phyloP scores from a whole-genome alignment of 2,797 vertebrate species.

The Nothura maculosa region DNA sequence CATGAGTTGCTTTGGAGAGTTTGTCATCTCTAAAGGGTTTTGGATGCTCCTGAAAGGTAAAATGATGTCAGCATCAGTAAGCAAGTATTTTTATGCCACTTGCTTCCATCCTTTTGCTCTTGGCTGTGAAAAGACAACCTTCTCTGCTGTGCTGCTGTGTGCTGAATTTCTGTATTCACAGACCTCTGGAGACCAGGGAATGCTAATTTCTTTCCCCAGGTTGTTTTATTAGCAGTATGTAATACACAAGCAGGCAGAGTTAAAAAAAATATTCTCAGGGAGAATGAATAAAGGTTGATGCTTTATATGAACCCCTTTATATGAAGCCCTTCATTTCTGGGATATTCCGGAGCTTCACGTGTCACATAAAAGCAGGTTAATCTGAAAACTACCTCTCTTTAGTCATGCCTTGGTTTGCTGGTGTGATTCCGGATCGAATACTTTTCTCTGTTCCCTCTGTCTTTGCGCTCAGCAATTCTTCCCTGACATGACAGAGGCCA shows the following conservation, averaged over 20 bases:
- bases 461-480: background rate
- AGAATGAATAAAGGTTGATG: background rate
- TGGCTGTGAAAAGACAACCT: background rate
- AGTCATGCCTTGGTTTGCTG: background rate
- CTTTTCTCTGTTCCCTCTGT: background rate
- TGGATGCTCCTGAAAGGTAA: background rate
- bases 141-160: background rate
- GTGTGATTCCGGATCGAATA: background rate
- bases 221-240: slow-evolving; percentile 5
- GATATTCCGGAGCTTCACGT: background rate
- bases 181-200: slow-evolving; percentile 15
- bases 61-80: background rate
- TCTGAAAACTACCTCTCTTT: background rate
- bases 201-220: slow-evolving; percentile 5
- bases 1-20: background rate
- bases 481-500: background rate
- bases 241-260: background rate
- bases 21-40: background rate
- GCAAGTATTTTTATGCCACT: background rate
- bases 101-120: background rate
- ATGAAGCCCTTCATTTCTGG: slow-evolving; percentile 10
- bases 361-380: background rate
- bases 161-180: background rate
- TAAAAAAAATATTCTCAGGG: background rate
- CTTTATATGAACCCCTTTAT: background rate